phyloP scores from a whole-genome alignment of 2,797 vertebrate species.

The Spondyliosoma cantharus region DNA sequence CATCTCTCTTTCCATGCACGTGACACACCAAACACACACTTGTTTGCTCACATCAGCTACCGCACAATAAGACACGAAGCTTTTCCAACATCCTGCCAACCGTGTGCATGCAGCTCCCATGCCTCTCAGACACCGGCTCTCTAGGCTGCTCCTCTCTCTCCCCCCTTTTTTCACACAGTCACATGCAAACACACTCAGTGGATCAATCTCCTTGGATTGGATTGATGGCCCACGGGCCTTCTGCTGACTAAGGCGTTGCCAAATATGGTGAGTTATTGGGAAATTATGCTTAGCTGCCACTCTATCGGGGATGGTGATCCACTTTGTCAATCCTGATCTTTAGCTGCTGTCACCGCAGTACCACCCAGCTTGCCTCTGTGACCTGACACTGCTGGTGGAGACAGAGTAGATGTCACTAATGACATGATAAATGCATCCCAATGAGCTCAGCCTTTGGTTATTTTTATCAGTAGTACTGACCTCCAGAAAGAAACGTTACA shows the following conservation, averaged over 20 bases:
- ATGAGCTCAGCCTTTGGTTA: conserved; percentile 35
- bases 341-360: conserved; percentile 67
- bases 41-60: background rate
- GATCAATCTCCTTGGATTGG: conserved; percentile 79
- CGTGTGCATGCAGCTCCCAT: conserved; percentile 16
- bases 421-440: conserved; percentile 55
- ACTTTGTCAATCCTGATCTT: conserved; percentile 80
- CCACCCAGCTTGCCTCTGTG: conserved; percentile 57
- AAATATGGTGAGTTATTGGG: conserved; percentile 78
- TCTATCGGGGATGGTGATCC: conserved; percentile 71
- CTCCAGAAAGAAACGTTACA: conserved; percentile 24
- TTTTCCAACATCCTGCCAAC: conserved; percentile 20
- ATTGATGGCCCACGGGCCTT: conserved; percentile 75
- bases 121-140: conserved; percentile 15
- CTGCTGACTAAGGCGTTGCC: conserved; percentile 81
- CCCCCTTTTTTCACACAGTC: conserved; percentile 21
- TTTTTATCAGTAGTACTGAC: conserved; percentile 60
- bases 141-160: conserved; percentile 3
- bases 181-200: conserved; percentile 61
- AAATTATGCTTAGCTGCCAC: conserved; percentile 73
- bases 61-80: conserved; percentile 38
- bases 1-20: conserved; percentile 26
- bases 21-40: conserved; percentile 30
- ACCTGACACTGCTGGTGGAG: conserved; percentile 36
- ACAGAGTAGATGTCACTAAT: conserved; percentile 47